Base-by-base conservation (phyloP, 2,888 invertebrate species). In the Timandra comae region DNA sequence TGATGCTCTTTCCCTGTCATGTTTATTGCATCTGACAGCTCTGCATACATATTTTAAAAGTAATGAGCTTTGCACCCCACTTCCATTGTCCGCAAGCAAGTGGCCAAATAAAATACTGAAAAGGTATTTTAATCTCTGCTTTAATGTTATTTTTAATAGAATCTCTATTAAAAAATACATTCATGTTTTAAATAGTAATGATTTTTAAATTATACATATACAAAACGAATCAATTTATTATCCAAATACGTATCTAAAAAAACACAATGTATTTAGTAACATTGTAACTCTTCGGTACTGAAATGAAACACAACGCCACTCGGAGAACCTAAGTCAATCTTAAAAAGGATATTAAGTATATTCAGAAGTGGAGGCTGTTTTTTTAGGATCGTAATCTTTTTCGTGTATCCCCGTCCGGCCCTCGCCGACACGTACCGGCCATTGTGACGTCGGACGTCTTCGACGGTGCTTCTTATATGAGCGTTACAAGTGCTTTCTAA, bases 401-500 rank as follows among this genome's bases (percentile, higher is more conserved):
- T 62, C 63, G 66, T 72, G 78, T 73, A 84, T 82, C 84, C 81
- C 69, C 66, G 51, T 63, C 64, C 63, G 65, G 75, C 63, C 67
- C 71, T 68, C 60, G 70, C 74, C 72, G 81, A 84, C 85, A 85
- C 84, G 85, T 85, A 74, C 71, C 57, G 72, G 72, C 85, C 78
- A 85, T 85, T 85, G 85, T 85, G 79, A 84, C 81, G 80, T 68
- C 56, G 70, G 75, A 75, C 79, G 75, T 81, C 84, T 85, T 82
- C 74, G 73, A 73, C 71, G 76, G 68, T 75, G 77, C 79, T 77
- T 84, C 85, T 86, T 86, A 86, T 86, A 86, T 86, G 86, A 86
- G 80, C 84, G 79, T 85, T 86, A 86, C 84, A 86, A 86, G 86
- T 86, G 86, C 86, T 86, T 86, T 86, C 86, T 86, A 86, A 86